Evolutionary conservation across 2,113 vertebrate genomes (phyloP), one percentile per base, ranked within the genome.

Genomic region (Corythaeola cristata): DNA sequence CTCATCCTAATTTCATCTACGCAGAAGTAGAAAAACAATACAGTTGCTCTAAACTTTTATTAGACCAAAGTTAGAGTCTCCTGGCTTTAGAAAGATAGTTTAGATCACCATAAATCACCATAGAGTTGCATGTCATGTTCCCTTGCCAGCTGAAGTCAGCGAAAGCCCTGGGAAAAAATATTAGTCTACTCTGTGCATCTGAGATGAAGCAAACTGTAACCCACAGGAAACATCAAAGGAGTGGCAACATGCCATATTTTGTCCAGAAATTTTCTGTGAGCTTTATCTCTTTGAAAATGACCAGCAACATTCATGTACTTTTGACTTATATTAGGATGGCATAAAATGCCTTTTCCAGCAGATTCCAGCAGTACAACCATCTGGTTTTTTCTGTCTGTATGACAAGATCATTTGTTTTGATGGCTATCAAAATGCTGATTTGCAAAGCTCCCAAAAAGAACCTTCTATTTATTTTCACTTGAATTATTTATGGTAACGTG

Each of bases 401-500:
- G 81, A 89, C 52, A 95, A 81, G 52, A 88, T 83, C 11, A 74
- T 74, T 93, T 88, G 60, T 96, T 97, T 56, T 82, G 76, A 86
- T 85, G 66, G 66, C n/a, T 80, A 93, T 92, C 59, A 94, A 97
- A 97, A 95, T 45, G 80, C 89, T 93, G 87, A 96, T 72, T 58
- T 50, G 90, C 71, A 96, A 63, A 93, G 67, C 68, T 95, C 79
- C 52, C 49, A 27, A 75, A 88, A 6, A 83, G 67, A 97, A 82
- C 77, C 66, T 28, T 58, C 19, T 20, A 47, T 94, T 96, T 96
- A 72, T 97, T 96, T 55, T 66, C 39, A 62, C 12, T 73, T 85
- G 49, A 92, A 83, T 89, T 71, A 74, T 32, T 91, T 95, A 68
- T 90, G 71, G 33, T 66, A 77, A 88, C 39, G 9, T 52, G 26